phyloP scores from a whole-genome alignment of 2,888 invertebrate species.

The Venusia cambrica region DNA sequence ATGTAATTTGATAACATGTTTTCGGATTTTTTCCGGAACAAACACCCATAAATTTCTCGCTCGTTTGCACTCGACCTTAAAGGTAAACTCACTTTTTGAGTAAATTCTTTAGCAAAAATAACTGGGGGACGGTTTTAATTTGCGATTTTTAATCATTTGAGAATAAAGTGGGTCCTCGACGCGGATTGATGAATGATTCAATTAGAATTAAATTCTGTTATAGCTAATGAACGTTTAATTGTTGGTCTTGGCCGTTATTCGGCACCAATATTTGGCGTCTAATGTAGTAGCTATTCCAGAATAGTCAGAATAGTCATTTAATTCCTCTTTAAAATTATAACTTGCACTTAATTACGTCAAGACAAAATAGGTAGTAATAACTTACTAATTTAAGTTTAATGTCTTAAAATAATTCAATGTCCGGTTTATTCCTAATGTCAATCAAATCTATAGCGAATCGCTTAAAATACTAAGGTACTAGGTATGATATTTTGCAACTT shows the following conservation, averaged over 20 bases:
- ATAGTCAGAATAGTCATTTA: too few species aligned
- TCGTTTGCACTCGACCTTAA: constrained; percentile 30
- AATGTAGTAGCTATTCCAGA: too few species aligned
- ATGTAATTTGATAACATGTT: constrained; percentile 33
- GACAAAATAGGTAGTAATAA: too few species aligned
- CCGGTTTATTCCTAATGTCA: too few species aligned
- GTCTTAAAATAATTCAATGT: too few species aligned
- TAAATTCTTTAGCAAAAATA: constrained; percentile 29
- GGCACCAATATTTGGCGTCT: too few species aligned
- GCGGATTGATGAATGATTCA: constrained; percentile 41
- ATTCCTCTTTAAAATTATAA: too few species aligned
- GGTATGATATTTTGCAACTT: too few species aligned
- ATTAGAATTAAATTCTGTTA: constrained; percentile 32
- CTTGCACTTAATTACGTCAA: too few species aligned
- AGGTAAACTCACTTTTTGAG: constrained; percentile 22
- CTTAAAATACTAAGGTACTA: too few species aligned
- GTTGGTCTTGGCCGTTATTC: constrained; percentile 1
- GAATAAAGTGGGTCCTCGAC: constrained; percentile 38
- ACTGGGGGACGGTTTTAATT: constrained; percentile 36
- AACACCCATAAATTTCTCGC: constrained; percentile 29
- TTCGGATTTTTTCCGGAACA: constrained; percentile 27
- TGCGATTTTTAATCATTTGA: constrained; percentile 38
- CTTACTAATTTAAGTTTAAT: too few species aligned
- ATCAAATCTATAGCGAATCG: too few species aligned
- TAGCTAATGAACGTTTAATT: constrained; percentile 20